Evolutionary conservation across 2,888 invertebrate genomes (phyloP).

Genomic region (Candidula unifasciata): DNA sequence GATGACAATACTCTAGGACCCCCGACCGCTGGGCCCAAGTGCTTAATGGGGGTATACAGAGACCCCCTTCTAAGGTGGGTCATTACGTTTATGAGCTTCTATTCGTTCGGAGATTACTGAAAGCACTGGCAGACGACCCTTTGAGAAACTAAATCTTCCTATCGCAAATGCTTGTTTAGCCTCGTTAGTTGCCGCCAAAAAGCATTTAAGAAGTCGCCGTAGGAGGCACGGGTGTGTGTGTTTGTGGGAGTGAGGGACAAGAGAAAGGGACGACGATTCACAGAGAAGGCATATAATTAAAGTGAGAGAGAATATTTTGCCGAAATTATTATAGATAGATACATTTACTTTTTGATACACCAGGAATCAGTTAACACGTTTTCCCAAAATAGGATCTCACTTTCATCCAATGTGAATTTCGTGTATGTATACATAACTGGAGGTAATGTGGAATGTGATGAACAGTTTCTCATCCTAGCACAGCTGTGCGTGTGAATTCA

Average conservation of each 20-base stretch:
- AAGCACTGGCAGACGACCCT: not conserved
- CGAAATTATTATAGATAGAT: not conserved
- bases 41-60: conserved; percentile 13
- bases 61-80: conserved; percentile 1
- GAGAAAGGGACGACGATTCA: not conserved
- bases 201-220: not conserved
- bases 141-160: not conserved
- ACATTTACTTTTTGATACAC: not conserved
- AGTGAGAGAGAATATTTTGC: not conserved
- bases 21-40: not conserved
- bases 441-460: too few relatives aligned
- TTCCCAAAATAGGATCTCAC: too few relatives aligned
- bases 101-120: not conserved
- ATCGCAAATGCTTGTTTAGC: conserved; percentile 28
- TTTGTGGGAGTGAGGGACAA: not conserved
- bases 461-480: too few relatives aligned
- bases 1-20: conserved; percentile 24
- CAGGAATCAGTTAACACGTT: too few relatives aligned
- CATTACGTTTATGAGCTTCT: conserved; percentile 24
- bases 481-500: too few relatives aligned
- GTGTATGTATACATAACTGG: too few relatives aligned
- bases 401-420: too few relatives aligned
- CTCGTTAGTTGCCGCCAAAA: not conserved
- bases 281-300: not conserved
- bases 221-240: not conserved